Evolutionary conservation across 2,888 invertebrate species (phyloP), one percentile per base, ranked within the genome.

Genomic region (Cataglyphis albicans): DNA sequence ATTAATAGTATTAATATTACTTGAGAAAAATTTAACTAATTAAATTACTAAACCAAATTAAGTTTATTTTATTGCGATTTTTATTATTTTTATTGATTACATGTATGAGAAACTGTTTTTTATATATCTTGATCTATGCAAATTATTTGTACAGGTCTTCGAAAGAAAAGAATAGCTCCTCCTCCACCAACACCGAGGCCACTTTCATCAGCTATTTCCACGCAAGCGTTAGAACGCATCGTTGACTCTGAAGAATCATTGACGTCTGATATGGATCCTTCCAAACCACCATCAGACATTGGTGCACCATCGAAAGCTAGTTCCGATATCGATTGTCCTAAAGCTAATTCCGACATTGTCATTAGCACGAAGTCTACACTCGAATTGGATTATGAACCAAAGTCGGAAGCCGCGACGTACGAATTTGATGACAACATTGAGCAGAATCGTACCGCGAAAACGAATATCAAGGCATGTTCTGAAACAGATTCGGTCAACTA

Each of bases 111-210:
- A 38, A 15, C 1, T 10, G 18, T 21, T 59, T 61, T 9, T 7
- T 9, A 38, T 15, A 55, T 57, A 75, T 64, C 52, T 41, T 2
- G 41, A 9, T 57, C 15, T 41, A 67, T 15, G 18, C 7, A 57
- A 35, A 35, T 67, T 3, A 55, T 9, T 76, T 65, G 55, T 6
- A 15, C 92, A 95, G 96, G 95, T 91, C 95, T 94, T 57, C 93
- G 96, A 85, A 96, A 96, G 93, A 96, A 96, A 93, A 95, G 96
- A 89, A 95, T 96, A 15, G 96, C 96, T 1, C 96, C 96, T 38
- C 95, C 95, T 15, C 93, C 94, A 12, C 90, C 92, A 4, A 91
- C 90, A 18, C 88, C 92, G 18, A 92, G 91, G 10, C 89, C 93
- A 18, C 87, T 92, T 52, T 92, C 92, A 0, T 93, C 94, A 0